Evolutionary conservation across 2,113 vertebrate genomes (phyloP).

Genomic region (Embiotoca jacksoni): DNA sequence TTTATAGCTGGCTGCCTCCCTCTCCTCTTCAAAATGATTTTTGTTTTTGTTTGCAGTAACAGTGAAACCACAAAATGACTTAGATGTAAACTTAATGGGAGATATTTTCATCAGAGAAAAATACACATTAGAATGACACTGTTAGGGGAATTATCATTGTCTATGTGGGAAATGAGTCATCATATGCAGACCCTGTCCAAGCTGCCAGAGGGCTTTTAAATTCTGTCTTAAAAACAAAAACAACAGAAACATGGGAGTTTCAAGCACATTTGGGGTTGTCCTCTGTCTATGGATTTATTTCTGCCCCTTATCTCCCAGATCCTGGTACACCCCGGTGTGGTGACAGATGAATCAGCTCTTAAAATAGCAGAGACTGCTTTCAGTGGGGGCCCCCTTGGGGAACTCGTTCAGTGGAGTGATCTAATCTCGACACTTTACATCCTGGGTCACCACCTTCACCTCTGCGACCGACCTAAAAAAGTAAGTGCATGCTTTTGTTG

Average conservation of each 20-base stretch:
- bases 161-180: not conserved
- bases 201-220: not conserved
- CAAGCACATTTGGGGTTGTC: not conserved
- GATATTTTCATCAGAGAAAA: not conserved
- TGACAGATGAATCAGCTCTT: conserved; percentile 89
- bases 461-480: conserved; percentile 30
- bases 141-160: not conserved
- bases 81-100: not conserved
- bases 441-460: conserved; percentile 88
- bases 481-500: conserved; percentile 23
- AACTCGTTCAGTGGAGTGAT: conserved; percentile 94
- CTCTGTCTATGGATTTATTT: not conserved
- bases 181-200: not conserved
- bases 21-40: not conserved
- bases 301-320: conserved; percentile 66
- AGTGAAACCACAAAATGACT: not conserved
- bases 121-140: not conserved
- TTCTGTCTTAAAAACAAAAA: not conserved
- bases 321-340: conserved; percentile 88
- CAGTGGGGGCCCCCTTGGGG: conserved; percentile 90
- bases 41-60: not conserved
- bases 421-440: conserved; percentile 91
- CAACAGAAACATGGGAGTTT: not conserved
- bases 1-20: not conserved
- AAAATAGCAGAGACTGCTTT: conserved; percentile 89